Evolutionary conservation across 2,113 vertebrate species (phyloP).

Genomic region (Lophura nycthemera): DNA sequence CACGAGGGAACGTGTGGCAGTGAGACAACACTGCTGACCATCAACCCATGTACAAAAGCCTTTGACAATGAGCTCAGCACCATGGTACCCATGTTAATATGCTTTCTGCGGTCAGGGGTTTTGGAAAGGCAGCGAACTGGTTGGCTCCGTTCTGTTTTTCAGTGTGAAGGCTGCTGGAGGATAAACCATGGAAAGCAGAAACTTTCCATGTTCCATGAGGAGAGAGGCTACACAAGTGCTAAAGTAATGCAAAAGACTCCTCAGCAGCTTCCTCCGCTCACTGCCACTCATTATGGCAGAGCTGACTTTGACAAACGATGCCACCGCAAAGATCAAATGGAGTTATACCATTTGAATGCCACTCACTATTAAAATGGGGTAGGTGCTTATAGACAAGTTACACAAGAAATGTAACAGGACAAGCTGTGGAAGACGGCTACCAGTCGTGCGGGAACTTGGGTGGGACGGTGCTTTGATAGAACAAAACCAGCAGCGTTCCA

Average conservation of each 20-base stretch:
- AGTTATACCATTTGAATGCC: constrained; percentile 41
- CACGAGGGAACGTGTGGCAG: not conserved
- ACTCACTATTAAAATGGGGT: constrained; percentile 40
- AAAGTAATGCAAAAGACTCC: not conserved
- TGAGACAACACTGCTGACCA: not conserved
- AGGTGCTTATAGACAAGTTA: constrained; percentile 37
- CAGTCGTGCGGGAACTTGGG: not conserved
- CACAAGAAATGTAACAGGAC: constrained; percentile 47
- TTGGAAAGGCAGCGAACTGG: not conserved
- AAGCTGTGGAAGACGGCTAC: not conserved
- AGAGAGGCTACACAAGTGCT: not conserved
- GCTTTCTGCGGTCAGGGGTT: not conserved
- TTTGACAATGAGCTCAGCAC: not conserved
- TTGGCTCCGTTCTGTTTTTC: not conserved
- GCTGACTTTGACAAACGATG: not conserved
- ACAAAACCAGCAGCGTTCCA: not conserved
- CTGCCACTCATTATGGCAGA: not conserved
- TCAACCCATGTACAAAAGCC: not conserved
- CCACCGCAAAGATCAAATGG: constrained; percentile 16
- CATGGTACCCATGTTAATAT: not conserved
- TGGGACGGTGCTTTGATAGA: not conserved
- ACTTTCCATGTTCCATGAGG: not conserved
- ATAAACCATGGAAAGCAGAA: not conserved
- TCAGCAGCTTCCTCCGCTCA: not conserved
- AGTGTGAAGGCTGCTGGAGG: not conserved